Base-by-base conservation (phyloP, 1,140 invertebrate species). In the Elysia chlorotica region DNA sequence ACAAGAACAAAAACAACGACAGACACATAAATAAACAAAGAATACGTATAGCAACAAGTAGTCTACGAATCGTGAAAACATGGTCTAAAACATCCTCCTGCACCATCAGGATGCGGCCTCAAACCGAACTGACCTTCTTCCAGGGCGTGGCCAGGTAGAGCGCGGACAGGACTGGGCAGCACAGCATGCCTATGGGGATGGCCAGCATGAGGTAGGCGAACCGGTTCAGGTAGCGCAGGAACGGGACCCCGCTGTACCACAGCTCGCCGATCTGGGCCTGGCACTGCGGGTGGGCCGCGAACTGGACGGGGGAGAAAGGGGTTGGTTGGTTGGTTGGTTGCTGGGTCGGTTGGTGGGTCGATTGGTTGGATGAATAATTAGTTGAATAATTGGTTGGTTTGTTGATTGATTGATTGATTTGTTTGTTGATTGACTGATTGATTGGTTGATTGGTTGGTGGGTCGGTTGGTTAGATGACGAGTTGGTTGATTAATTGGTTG, bases 241-340 rank as follows among this genome's bases (percentile, higher is more conserved):
- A 96, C 0, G 96, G 96, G 59, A 98, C 89, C 41, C 95, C 95
- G 86, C 97, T 96, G 89, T 97, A 98, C 96, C 96, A 99, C 80
- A 98, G 96, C 76, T 95, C 96, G 3, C 96, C 95, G 76, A 98
- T 89, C 74, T 98, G 90, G 85, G 98, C 96, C 85, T 98, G 96
- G 38, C 98, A 96, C 89, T 98, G 98, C 2, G 95, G 94, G 88
- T 99, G 96, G 37, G 96, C 95, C 74, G 98, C 96, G 88, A 99
- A 99, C 96, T 98, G 88, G 65, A 66, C n/a, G 14, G 19, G 36
- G 37, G 0, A 0, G 33, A 56, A 1, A 1, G 0, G 35, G 31
- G 53, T 31, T 4, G 19, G 25, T 59, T 6, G 25, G 17, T 17
- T 59, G 25, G 56, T 6, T 6, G 25, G 56, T n/a, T n/a, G 28